Evolutionary conservation across 2,113 vertebrate species (phyloP), one percentile per base, ranked within the genome.

Genomic region (Calyptommatus sinebrachiatus): DNA sequence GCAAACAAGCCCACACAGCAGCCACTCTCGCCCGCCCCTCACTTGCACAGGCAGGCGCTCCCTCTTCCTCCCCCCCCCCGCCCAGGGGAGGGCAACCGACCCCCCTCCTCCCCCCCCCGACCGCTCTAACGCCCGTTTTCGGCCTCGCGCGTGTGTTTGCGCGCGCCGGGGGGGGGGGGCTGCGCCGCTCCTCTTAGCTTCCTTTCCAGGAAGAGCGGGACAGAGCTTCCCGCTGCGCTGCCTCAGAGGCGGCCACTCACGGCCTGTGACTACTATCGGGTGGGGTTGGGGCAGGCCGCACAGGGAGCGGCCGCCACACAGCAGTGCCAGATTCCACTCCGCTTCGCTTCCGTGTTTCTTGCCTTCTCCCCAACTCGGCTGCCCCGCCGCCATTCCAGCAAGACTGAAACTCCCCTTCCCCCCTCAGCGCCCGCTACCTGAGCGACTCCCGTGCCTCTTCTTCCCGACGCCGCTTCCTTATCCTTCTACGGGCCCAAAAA

Each of bases 261-360:
- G 35, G 35, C 35, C 35, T 41, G 35, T 29, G 62, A 61, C 70
- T 71, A 14, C 61, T 35, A 12, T 57, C n/a, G 9, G 71, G 62
- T 71, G 79, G 79, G 79, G 35, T 5, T 12, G 79, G 79, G 79
- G 79, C 71, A 67, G 79, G 79, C 79, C 79, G 46, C 71, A 67
- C 71, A 41, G 62, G 78, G 78, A 80, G 78, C 78, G 78, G 78
- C 78, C 78, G 16, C 71, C 35, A 41, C 35, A 41, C 35, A 41
- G 2, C 50, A 57, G 46, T 61, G 78, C 78, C 71, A 35, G 62
- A 28, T 41, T 22, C 67, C 14, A 14, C 71, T 22, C 29, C 46
- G 4, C 29, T 48, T 4, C 24, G 28, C 76, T 46, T 22, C 53
- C 35, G 24, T 11, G 24, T 11, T 28, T 21, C 50, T n/a, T 10